Conservation (phyloP, 2,888 invertebrate species). For the Vanessa cardui region DNA sequence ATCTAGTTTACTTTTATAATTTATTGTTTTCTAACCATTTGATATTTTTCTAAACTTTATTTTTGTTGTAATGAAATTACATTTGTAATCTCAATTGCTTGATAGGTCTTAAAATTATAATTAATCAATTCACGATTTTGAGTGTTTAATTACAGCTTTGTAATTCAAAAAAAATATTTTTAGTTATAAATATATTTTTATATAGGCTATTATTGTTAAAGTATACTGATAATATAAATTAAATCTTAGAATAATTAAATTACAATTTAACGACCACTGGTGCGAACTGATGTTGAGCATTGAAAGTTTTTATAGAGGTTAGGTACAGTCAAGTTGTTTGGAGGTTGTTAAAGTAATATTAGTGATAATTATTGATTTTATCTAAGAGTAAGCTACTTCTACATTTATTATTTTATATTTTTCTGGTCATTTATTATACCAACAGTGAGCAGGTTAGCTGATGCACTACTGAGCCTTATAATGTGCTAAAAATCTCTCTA, state of each 20-base stretch:
- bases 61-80: conserved; percentile 38
- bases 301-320: conserved; percentile 80
- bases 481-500: conserved; percentile 72
- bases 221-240: conserved; percentile 48
- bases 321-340: conserved; percentile 69
- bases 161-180: conserved; percentile 36
- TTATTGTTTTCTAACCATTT: conserved; percentile 34
- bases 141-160: conserved; percentile 22
- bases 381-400: conserved; percentile 27
- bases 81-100: conserved; percentile 35
- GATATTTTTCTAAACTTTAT: conserved; percentile 18
- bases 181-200: conserved; percentile 73
- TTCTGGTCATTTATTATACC: conserved; percentile 61
- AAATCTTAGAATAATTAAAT: conserved; percentile 57
- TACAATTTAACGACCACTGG: conserved; percentile 74
- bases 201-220: conserved; percentile 70
- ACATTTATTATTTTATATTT: conserved; percentile 45
- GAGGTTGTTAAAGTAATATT: conserved; percentile 73
- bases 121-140: conserved; percentile 9
- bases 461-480: conserved; percentile 46
- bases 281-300: conserved; percentile 81
- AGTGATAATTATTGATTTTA: conserved; percentile 57
- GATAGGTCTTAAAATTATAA: conserved; percentile 8
- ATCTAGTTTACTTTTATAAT: conserved; percentile 33
- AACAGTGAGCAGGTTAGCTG: conserved; percentile 39